These are phyloP conservation scores for Erebia ligea DNA, from an alignment of 2,888 invertebrate genomes.

Conservation along the genomic window DNA sequence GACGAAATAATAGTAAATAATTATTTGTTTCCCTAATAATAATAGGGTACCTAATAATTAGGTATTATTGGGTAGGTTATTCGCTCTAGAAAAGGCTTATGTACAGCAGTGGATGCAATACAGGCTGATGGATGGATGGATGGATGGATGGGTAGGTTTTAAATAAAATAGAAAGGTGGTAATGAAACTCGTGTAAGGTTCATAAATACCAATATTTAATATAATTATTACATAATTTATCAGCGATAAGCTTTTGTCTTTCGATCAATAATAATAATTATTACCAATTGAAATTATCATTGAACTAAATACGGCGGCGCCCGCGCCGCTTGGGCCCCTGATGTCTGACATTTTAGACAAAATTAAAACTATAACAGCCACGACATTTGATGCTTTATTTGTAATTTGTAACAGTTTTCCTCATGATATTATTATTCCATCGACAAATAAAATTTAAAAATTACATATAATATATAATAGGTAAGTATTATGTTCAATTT, in stretches of 20 bases:
- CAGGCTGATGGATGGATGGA: too few species aligned
- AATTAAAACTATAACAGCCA: constrained; percentile 27
- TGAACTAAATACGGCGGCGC: constrained; percentile 82
- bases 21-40: too few species aligned
- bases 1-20: too few species aligned
- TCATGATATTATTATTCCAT: not conserved
- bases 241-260: constrained; percentile 82
- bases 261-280: not conserved
- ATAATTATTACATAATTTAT: constrained; percentile 81
- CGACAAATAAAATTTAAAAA: too few species aligned
- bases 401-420: constrained; percentile 8
- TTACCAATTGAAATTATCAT: constrained; percentile 47
- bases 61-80: too few species aligned
- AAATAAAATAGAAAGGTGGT: constrained; percentile 20
- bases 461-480: too few species aligned
- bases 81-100: too few species aligned
- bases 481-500: too few species aligned
- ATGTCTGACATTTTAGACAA: constrained; percentile 23
- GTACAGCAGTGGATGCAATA: too few species aligned
- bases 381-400: constrained; percentile 6
- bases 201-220: constrained; percentile 78
- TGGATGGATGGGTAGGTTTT: too few species aligned
- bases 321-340: constrained; percentile 65
- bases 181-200: constrained; percentile 60
- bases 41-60: too few species aligned